These are phyloP conservation scores for Tyto alba DNA, from an alignment of 2,113 vertebrate genomes.

Conservation along the genomic window DNA sequence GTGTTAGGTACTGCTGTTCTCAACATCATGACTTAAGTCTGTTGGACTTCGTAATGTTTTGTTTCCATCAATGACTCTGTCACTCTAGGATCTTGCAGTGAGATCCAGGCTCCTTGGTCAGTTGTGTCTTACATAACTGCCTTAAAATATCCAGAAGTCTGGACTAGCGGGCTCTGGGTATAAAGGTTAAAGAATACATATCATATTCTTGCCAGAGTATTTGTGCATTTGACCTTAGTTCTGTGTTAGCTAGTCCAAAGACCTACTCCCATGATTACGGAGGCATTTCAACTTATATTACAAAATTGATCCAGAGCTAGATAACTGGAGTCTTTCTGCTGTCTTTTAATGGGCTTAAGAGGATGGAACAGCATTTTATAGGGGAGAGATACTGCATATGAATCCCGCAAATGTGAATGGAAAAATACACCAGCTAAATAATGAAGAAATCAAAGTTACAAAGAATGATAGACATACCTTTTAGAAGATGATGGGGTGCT, in stretches of 20 bases:
- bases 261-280: background rate
- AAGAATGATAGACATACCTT: background rate
- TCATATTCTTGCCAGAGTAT: background rate
- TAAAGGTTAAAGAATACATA: background rate
- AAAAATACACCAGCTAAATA: background rate
- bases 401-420: background rate
- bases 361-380: background rate
- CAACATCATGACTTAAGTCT: background rate
- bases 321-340: background rate
- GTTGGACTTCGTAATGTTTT: background rate
- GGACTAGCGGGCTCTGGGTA: background rate
- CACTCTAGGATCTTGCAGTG: background rate
- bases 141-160: background rate
- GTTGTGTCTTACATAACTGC: background rate
- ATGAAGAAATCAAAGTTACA: background rate
- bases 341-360: background rate
- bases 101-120: background rate
- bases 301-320: background rate
- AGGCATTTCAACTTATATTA: background rate
- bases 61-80: background rate
- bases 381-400: background rate
- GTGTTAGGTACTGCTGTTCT: background rate
- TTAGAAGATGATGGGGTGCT: background rate
- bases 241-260: background rate
- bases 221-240: background rate